phyloP scores from a whole-genome alignment of 2,113 vertebrate genomes.

The Periophthalmus modestus region DNA sequence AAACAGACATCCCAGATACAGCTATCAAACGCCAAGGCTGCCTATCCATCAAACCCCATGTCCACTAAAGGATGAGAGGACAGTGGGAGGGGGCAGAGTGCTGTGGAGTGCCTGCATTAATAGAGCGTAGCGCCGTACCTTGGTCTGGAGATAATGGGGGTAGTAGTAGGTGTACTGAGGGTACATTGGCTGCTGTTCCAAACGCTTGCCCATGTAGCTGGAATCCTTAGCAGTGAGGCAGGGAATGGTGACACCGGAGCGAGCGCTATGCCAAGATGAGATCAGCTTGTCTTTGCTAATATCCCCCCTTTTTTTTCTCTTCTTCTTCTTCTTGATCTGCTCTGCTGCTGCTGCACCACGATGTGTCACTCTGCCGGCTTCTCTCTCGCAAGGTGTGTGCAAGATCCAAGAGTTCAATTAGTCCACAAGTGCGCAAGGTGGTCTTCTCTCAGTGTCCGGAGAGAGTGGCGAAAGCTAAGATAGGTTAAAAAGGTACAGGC shows the following conservation, averaged over 20 bases:
- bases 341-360: constrained; percentile 1
- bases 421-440: constrained; percentile 58
- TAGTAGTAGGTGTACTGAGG: constrained; percentile 99
- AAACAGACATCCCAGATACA: constrained; percentile 57
- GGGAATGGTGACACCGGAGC: constrained; percentile 78
- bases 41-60: constrained; percentile 62
- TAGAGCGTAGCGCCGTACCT: constrained; percentile 81
- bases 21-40: constrained; percentile 58
- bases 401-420: constrained; percentile 41
- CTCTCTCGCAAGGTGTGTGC: constrained; percentile 25
- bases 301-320: constrained; percentile 34
- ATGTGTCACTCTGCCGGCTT: constrained; percentile 41
- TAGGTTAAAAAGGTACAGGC: constrained; percentile 40
- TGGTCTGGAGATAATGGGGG: constrained; percentile 97
- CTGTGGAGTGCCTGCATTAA: constrained; percentile 45
- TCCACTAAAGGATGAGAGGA: constrained; percentile 54
- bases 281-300: constrained; percentile 41
- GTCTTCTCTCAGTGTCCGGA: constrained; percentile 7
- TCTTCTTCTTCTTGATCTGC: constrained; percentile 44
- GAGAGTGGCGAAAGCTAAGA: not conserved
- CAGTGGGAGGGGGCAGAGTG: constrained; percentile 23
- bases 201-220: constrained; percentile 99
- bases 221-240: constrained; percentile 91
- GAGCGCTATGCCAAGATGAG: constrained; percentile 56
- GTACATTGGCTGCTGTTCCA: constrained; percentile 99